phyloP scores from a whole-genome alignment of 2,888 invertebrate species.

The Sisyra nigra region DNA sequence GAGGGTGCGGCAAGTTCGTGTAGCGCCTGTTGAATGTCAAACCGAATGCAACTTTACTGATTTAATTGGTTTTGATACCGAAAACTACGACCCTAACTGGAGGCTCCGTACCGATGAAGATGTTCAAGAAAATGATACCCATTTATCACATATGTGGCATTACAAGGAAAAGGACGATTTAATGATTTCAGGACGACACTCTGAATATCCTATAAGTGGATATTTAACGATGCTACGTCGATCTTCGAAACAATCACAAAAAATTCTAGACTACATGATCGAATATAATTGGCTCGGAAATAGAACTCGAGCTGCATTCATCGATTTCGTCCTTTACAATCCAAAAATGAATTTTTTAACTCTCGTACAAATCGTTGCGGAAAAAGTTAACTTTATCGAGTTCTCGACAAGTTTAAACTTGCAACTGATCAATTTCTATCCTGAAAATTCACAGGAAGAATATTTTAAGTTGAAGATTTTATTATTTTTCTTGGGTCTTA shows the following conservation, averaged over 20 bases:
- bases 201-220: not conserved
- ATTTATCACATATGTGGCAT: not conserved
- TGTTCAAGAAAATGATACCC: not conserved
- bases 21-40: not conserved
- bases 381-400: not conserved
- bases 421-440: not conserved
- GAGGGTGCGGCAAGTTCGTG: not conserved
- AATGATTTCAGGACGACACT: not conserved
- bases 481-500: too few species aligned
- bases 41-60: not conserved
- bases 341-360: not conserved
- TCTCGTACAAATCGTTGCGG: not conserved
- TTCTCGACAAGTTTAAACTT: not conserved
- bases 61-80: not conserved
- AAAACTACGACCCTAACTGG: not conserved
- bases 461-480: too few species aligned
- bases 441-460: too few species aligned
- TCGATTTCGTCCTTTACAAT: not conserved
- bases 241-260: not conserved
- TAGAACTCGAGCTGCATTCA: not conserved
- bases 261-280: not conserved
- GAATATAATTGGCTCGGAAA: not conserved
- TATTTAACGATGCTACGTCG: not conserved
- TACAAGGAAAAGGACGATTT: not conserved
- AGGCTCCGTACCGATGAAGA: not conserved